Percentiles rank a stretch among this genome's conserved stretches.
Conservation (phyloP, 2,797 vertebrate genomes). For the Anolis apletophallus region DNA sequence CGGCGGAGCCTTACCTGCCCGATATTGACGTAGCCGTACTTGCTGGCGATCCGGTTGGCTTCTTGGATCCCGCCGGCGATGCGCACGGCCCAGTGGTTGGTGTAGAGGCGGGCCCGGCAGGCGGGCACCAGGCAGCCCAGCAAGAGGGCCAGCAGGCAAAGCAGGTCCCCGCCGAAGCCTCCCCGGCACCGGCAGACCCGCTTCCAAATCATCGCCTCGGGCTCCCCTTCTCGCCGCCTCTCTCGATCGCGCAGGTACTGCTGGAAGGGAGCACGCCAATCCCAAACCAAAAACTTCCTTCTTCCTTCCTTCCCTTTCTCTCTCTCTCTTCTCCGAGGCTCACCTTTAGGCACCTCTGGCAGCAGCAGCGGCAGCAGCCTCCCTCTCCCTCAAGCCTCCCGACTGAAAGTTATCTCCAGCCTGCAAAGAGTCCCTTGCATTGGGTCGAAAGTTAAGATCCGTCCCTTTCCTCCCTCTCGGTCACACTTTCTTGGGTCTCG, state of each 20-base stretch:
- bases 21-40: constrained; percentile 97
- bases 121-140: constrained; percentile 86
- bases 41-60: constrained; percentile 92
- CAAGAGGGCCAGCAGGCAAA: constrained; percentile 88
- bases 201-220: constrained; percentile 87
- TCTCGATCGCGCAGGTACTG: too few species aligned
- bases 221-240: constrained; percentile 60
- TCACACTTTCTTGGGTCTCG: constrained; percentile 41
- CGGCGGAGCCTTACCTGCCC: constrained; percentile 89
- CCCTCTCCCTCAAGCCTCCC: constrained; percentile 28
- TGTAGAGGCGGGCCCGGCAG: constrained; percentile 93
- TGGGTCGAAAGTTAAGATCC: neutral
- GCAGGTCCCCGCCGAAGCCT: constrained; percentile 73
- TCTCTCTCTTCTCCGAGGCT: constrained; percentile 50
- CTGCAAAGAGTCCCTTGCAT: constrained; percentile 62
- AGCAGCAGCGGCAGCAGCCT: constrained; percentile 33
- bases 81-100: constrained; percentile 99
- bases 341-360: constrained; percentile 59
- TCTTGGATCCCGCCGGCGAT: constrained; percentile 89
- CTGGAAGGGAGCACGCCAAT: too few species aligned
- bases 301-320: constrained; percentile 51
- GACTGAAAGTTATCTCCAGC: constrained; percentile 56
- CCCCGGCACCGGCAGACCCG: constrained; percentile 74
- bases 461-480: too few species aligned
- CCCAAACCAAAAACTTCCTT: constrained; percentile 1